Base-by-base conservation (phyloP, 2,797 vertebrate species). In the Aratinga solstitialis region DNA sequence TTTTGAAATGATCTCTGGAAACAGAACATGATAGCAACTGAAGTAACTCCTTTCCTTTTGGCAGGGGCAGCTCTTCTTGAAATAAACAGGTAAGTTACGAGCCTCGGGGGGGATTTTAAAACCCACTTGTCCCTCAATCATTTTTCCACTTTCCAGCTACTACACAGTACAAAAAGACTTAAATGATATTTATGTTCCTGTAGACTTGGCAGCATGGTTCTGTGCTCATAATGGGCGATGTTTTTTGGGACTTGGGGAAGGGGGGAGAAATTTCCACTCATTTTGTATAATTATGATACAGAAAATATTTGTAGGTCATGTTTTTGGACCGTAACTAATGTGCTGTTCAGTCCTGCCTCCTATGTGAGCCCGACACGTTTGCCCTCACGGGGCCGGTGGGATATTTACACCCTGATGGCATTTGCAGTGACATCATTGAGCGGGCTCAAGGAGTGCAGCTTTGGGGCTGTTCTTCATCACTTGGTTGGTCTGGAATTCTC, bases 231-330 rank as follows among this genome's bases (percentile, higher is more conserved):
- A 96, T 36, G 92, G 76, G 89, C 94, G 91, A 42, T 63, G 81
- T 69, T 94, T 94, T 91, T 75, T 19, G 42, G 51, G 65, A 66
- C 85, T 15, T 23, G 56, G 72, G 92, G 93, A 66, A 56, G 30
- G 65, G 24, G 84, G 54, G 50, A 94, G 86, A 95, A 90, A 88
- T 97, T 97, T 97, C 94, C 92, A 88, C 91, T 95, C 86, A 90
- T 93, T 97, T 94, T 73, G 69, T 88, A 23, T 95, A 96, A 97
- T 98, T 98, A 97, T 89, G 91, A 96, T 89, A 87, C 42, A 96
- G 95, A 96, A 97, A 96, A 90, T 95, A 92, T 97, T 93, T 95
- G 80, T 61, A 84, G 90, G 48, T 94, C 91, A 30, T 88, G 94
- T 82, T 96, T 93, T 91, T 47, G 92, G 92, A 53, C 56, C 5